Evolutionary conservation across 2,113 vertebrate species (phyloP), one percentile per base, ranked within the genome.

Genomic region (Erythrolamprus reginae): DNA sequence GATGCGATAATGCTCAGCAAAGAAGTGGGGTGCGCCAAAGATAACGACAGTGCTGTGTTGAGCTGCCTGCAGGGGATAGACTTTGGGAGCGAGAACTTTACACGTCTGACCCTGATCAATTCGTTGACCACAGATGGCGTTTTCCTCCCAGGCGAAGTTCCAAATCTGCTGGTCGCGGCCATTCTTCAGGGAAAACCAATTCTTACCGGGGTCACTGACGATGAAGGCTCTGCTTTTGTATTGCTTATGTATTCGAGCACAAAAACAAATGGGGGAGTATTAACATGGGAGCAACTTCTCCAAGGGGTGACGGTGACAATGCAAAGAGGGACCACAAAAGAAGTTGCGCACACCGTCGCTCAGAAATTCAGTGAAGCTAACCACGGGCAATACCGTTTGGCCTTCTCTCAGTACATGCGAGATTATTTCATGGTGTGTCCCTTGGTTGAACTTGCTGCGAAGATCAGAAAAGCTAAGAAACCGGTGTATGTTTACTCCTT

Each of bases 161-260:
- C 94, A 42, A 95, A 94, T 45, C 58, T 97, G 83, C 88, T 97
- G 55, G 88, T 85, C 33, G 87, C 56, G 0, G 88, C 85, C 10
- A 85, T 48, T 0, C 91, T 96, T 47, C 91, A 95, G 42, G 96
- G 96, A 51, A 97, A 94, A 82, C 95, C 97, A 0, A 51, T 98
- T 55, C 65, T 98, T 45, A 51, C 97, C 28, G 97, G 97, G 0
- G 6, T 96, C 19, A 97, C 95, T 90, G 95, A 92, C 21, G 94
- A 98, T n/a, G 97, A 98, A 94, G 97, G 96, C 17, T 92, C 96
- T 0, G 96, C 91, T 82, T 95, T 97, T 55, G 48, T 97, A 23
- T 0, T 95, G 6, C 96, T 95, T 90, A 92, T 12, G 95, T 96
- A 33, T 96, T 95, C 84, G 96, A 10, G 2, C 10, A 13, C 95